Evolutionary conservation across 2,113 vertebrate genomes (phyloP).

Genomic region (Syngnathus typhle): DNA sequence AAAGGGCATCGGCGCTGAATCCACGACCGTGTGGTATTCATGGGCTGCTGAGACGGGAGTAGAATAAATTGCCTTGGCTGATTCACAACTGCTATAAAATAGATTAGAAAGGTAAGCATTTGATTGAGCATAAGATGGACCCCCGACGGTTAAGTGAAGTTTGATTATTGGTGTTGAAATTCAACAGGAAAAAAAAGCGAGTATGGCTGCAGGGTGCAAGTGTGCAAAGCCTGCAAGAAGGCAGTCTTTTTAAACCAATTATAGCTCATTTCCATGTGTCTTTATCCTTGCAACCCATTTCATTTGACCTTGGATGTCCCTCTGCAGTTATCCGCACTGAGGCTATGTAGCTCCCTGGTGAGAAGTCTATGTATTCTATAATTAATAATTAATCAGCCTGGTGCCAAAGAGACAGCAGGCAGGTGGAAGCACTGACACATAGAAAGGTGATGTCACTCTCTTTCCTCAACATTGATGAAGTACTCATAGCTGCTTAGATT

Average conservation of each 20-base stretch:
- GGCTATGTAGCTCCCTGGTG: conserved; percentile 59
- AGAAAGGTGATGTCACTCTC: conserved; percentile 34
- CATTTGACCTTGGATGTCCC: conserved; percentile 71
- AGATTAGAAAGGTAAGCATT: conserved; percentile 57
- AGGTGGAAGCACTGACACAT: conserved; percentile 45
- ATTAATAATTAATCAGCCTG: conserved; percentile 71
- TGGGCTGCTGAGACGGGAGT: conserved; percentile 26
- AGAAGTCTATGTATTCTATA: conserved; percentile 66
- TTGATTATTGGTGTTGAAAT: conserved; percentile 67
- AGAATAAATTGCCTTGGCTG: conserved; percentile 47
- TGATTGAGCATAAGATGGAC: conserved; percentile 35
- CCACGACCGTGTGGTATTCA: conserved; percentile 24
- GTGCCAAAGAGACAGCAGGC: conserved; percentile 60
- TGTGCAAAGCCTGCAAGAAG: conserved; percentile 45
- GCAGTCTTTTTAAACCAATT: conserved; percentile 71
- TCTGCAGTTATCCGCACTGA: conserved; percentile 57
- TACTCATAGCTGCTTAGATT: conserved; percentile 43
- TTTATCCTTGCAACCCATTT: conserved; percentile 67
- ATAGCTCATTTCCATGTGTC: conserved; percentile 61
- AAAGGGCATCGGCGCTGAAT: conserved; percentile 28
- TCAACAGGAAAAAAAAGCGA: conserved; percentile 49
- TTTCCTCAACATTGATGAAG: conserved; percentile 43
- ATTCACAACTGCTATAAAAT: conserved; percentile 57
- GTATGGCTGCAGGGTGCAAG: conserved; percentile 60
- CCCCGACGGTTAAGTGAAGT: conserved; percentile 72